Evolutionary conservation across 2,113 vertebrate genomes (phyloP), one percentile per base, ranked within the genome.

Genomic region (Mesoclemmys tuberculata): DNA sequence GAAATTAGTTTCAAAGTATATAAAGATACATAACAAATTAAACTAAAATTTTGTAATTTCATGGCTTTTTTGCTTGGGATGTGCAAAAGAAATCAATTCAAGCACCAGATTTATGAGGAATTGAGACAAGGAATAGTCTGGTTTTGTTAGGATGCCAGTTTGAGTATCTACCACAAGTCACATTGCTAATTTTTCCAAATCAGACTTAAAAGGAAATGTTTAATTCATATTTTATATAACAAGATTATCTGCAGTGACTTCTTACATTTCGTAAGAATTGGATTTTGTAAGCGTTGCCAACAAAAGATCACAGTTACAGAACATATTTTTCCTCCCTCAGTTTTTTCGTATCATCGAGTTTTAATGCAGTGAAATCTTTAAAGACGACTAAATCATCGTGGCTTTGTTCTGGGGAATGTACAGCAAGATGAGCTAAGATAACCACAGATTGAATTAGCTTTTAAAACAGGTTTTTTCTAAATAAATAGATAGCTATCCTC

Each of bases 21-120:
- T 22, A 87, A 81, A 90, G 88, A 86, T 4, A 0, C 44, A 80
- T 35, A 77, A 48, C 54, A 44, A 96, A 97, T 91, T 80, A 89
- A 95, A 80, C 64, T 71, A 84, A 90, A 83, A 10, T 0, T 6
- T 93, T 93, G 71, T 91, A 87, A 80, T 94, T 80, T 77, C 71
- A 26, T 95, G 93, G 82, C 74, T 90, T 68, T 78, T 88, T 92
- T 95, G 71, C 24, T 80, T 92, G 29, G 35, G 58, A 90, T 91
- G 74, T 79, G 58, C 24, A 84, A 94, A 95, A 96, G n/a, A 94
- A 89, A 94, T 82, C 29, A 93, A 44, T 80, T 93, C 29, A 85
- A 38, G 89, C 12, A 21, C 90, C 80, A 90, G 78, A 80, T 51
- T 75, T 90, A 87, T 82, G 85, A 94, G 58, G 87, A 95, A 92